Evolutionary conservation across 2,888 invertebrate genomes (phyloP).

Genomic region (Corythucha ciliata): DNA sequence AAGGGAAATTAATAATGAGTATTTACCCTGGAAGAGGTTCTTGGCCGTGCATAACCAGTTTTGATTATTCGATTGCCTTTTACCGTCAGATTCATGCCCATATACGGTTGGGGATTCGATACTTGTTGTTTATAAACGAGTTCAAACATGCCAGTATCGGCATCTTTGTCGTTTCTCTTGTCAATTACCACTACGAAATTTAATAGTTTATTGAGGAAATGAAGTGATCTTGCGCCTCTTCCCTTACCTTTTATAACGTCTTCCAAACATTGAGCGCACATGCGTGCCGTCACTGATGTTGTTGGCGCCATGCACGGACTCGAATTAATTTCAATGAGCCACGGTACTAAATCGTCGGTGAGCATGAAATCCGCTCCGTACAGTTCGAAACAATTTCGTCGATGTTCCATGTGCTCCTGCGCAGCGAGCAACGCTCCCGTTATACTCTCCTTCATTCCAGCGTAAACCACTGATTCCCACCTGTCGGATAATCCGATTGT

Average conservation of each 20-base stretch:
- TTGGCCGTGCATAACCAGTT: too few species aligned
- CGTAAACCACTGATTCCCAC: slow-evolving; percentile 69
- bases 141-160: slow-evolving; percentile 74
- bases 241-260: slow-evolving; percentile 73
- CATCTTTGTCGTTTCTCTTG: slow-evolving; percentile 56
- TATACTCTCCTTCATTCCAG: slow-evolving; percentile 74
- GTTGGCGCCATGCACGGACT: slow-evolving; percentile 73
- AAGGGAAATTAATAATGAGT: too few species aligned
- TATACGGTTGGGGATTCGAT: slow-evolving; percentile 69
- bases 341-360: slow-evolving; percentile 72
- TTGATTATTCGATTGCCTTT: slow-evolving; percentile 47
- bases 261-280: slow-evolving; percentile 70
- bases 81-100: slow-evolving; percentile 61
- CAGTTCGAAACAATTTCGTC: slow-evolving; percentile 72
- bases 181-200: slow-evolving; percentile 70
- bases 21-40: too few species aligned
- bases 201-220: too few species aligned
- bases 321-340: slow-evolving; percentile 88
- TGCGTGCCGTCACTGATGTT: slow-evolving; percentile 69
- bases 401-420: slow-evolving; percentile 58
- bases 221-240: too few species aligned
- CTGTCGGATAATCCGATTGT: slow-evolving; percentile 48
- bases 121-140: slow-evolving; percentile 66
- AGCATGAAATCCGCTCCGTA: slow-evolving; percentile 91
- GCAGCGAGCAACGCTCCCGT: slow-evolving; percentile 70